Evolutionary conservation across 2,888 invertebrate genomes (phyloP).

Genomic region (Tachina lurida): DNA sequence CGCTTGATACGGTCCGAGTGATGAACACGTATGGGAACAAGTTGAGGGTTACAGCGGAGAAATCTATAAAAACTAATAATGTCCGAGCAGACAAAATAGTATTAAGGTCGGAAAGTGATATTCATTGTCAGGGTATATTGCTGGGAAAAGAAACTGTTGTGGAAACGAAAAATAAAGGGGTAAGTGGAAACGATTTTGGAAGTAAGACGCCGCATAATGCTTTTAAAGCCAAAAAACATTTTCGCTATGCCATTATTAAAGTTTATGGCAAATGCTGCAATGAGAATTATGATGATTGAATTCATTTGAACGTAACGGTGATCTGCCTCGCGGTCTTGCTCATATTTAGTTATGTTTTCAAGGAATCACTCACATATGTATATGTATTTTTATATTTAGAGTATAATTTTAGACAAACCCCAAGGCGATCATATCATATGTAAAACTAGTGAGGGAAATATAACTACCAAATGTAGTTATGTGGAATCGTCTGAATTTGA

Average conservation of each 20-base stretch:
- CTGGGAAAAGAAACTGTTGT: conserved; percentile 77
- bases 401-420: conserved; percentile 79
- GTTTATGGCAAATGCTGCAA: too few relatives aligned
- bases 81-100: conserved; percentile 77
- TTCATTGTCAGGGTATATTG: conserved; percentile 77
- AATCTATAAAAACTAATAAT: conserved; percentile 77
- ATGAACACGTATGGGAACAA: conserved; percentile 77
- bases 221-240: too few relatives aligned
- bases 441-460: conserved; percentile 77
- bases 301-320: too few relatives aligned
- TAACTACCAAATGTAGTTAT: conserved; percentile 80
- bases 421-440: conserved; percentile 79
- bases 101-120: conserved; percentile 77
- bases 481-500: conserved; percentile 80
- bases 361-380: background rate
- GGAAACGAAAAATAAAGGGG: conserved; percentile 75
- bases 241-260: too few relatives aligned
- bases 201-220: too few relatives aligned
- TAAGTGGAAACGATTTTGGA: conserved; percentile 59
- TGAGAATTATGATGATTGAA: too few relatives aligned
- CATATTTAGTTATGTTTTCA: too few relatives aligned
- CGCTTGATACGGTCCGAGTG: conserved; percentile 75
- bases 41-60: conserved; percentile 74
- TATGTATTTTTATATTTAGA: conserved; percentile 72
- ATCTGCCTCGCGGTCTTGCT: too few relatives aligned